A percentile compares a stretch with the other conserved stretches of the same genome.
These are phyloP conservation scores for Pogonognathellus flavescens DNA, from an alignment of 1,140 invertebrate species.

Conservation along the genomic window DNA sequence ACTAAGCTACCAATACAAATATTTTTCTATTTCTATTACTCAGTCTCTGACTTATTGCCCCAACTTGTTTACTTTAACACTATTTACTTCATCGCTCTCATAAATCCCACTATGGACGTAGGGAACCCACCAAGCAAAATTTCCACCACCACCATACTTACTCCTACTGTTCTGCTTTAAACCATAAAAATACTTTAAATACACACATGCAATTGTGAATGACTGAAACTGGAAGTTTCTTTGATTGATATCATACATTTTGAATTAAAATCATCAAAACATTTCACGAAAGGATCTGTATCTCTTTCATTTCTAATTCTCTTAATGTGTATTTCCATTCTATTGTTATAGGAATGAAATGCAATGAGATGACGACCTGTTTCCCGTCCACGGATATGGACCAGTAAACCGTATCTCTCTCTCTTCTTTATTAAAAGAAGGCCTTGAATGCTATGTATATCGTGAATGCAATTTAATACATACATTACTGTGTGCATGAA, in stretches of 20 bases:
- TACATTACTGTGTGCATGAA: neutral
- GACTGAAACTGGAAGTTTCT: constrained; percentile 13
- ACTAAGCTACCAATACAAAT: neutral
- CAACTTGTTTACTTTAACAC: constrained; percentile 18
- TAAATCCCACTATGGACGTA: neutral
- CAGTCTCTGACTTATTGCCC: neutral
- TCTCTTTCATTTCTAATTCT: neutral
- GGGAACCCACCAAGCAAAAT: neutral
- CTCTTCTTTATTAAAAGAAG: constrained; percentile 32
- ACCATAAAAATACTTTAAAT: too few species aligned
- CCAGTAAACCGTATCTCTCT: constrained; percentile 54
- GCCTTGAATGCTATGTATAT: constrained; percentile 15
- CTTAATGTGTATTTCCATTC: neutral
- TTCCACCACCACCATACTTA: too few species aligned
- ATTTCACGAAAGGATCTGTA: neutral
- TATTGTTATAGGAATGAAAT: neutral
- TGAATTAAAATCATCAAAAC: constrained; percentile 23
- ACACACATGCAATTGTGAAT: too few species aligned
- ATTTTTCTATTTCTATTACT: constrained; percentile 25
- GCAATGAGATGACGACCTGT: constrained; percentile 49
- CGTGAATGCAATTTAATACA: neutral
- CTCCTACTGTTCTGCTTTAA: too few species aligned
- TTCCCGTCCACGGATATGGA: constrained; percentile 57
- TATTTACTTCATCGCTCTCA: constrained; percentile 2
- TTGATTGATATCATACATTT: constrained; percentile 27